Conservation (phyloP, 2,888 invertebrate species). For the Marronus borbonicus region DNA sequence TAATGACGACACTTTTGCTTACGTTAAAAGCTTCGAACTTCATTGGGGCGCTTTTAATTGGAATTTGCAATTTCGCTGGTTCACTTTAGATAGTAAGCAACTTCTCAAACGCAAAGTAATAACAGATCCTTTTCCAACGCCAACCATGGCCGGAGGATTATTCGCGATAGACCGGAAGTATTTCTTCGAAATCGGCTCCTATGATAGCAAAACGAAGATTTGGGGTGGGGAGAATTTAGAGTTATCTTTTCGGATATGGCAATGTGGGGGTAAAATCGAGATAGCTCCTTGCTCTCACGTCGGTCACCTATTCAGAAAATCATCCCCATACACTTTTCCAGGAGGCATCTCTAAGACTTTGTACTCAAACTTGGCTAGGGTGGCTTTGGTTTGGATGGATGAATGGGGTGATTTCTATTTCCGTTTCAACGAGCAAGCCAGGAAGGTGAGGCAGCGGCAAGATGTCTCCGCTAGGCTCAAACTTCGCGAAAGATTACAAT, state of each 20-base stretch:
- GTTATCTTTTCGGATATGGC: slow-evolving; percentile 97
- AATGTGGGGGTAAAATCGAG: slow-evolving; percentile 96
- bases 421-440: slow-evolving; percentile 94
- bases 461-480: slow-evolving; percentile 77
- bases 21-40: slow-evolving; percentile 93
- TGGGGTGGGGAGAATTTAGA: slow-evolving; percentile 99
- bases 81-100: slow-evolving; percentile 80
- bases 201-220: slow-evolving; percentile 84
- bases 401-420: slow-evolving; percentile 99
- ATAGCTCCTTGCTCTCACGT: slow-evolving; percentile 97
- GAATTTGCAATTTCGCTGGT: slow-evolving; percentile 93
- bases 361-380: slow-evolving; percentile 96
- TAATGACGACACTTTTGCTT: slow-evolving; percentile 96
- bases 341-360: slow-evolving; percentile 93
- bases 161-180: slow-evolving; percentile 89
- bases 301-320: slow-evolving; percentile 99
- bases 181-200: slow-evolving; percentile 89
- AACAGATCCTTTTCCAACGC: slow-evolving; percentile 83
- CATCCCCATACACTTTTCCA: slow-evolving; percentile 86
- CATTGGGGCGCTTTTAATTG: slow-evolving; percentile 99
- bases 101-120: slow-evolving; percentile 76
- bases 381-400: slow-evolving; percentile 99
- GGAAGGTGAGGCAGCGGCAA: slow-evolving; percentile 75
- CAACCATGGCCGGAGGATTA: slow-evolving; percentile 96
- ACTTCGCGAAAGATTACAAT: slow-evolving; percentile 74